Conservation (phyloP, 2,113 vertebrate species). For the Corydoras sp. region DNA sequence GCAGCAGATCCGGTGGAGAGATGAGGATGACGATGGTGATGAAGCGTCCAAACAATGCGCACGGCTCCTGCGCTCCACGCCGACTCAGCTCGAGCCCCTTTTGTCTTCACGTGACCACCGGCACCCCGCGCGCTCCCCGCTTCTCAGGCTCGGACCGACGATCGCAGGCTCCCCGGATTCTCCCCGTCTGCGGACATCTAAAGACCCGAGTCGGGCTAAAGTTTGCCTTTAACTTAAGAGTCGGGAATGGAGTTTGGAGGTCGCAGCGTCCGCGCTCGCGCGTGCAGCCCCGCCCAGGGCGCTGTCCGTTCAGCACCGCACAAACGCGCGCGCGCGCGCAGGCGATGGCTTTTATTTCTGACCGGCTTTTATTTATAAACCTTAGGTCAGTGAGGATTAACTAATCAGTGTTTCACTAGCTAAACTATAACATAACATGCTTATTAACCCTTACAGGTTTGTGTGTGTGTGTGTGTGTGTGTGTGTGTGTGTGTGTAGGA, state of each 20-base stretch:
- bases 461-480: no score
- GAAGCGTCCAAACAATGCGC: neutral
- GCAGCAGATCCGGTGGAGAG: constrained; percentile 10
- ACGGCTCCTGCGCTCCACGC: neutral
- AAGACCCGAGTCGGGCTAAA: neutral
- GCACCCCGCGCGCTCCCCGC: neutral
- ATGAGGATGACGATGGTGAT: neutral
- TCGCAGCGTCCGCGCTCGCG: constrained; percentile 1
- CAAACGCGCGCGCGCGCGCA: neutral
- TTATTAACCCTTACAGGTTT: no score
- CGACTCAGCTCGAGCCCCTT: neutral
- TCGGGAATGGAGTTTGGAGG: neutral
- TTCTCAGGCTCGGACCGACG: neutral
- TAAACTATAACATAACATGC: no score
- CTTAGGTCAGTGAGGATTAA: no score
- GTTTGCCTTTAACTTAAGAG: constrained; percentile 5
- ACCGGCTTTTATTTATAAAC: no score
- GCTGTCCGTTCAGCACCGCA: constrained; percentile 69
- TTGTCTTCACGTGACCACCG: constrained; percentile 18
- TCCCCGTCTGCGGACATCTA: neutral
- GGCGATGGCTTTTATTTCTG: neutral
- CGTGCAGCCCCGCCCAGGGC: constrained; percentile 55
- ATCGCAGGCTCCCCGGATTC: neutral
- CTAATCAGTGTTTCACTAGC: no score
- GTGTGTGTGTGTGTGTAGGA: no score